A percentile compares a stretch with the other conserved stretches of the same genome.
phyloP scores from a whole-genome alignment of 2,888 invertebrate genomes.

The Platycheirus rosarum region DNA sequence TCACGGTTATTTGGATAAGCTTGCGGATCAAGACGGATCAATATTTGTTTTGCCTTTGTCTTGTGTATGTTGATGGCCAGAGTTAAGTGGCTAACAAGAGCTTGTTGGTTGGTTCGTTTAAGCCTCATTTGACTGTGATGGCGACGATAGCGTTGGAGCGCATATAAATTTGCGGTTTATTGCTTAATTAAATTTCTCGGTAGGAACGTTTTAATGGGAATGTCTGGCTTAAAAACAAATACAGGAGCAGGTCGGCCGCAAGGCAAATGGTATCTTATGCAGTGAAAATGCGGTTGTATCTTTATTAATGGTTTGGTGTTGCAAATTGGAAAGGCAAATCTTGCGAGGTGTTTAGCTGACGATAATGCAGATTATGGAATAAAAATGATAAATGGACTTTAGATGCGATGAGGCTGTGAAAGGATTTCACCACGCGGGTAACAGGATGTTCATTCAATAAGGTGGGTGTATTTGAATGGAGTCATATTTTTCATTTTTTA shows the following conservation, averaged over 20 bases:
- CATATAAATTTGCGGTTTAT: conserved; percentile 68
- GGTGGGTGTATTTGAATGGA: conserved; percentile 11
- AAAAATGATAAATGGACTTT: conserved; percentile 53
- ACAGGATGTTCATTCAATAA: neutral
- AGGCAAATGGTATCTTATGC: conserved; percentile 29
- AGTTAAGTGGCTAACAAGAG: conserved; percentile 56
- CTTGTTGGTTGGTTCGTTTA: conserved; percentile 22
- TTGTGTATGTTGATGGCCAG: conserved; percentile 31
- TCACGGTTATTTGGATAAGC: conserved; percentile 58
- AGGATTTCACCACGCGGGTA: conserved; percentile 15
- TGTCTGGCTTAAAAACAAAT: conserved; percentile 37
- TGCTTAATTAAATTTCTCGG: conserved; percentile 72
- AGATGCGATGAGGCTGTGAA: conserved; percentile 16
- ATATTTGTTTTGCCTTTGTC: conserved; percentile 56
- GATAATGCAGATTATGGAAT: conserved; percentile 42
- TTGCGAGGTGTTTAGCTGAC: conserved; percentile 58
- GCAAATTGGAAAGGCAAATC: conserved; percentile 55
- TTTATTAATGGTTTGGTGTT: conserved; percentile 42
- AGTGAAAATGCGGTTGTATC: conserved; percentile 55
- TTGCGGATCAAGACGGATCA: conserved; percentile 59
- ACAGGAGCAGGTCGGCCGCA: conserved; percentile 51
- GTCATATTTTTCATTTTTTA: too few relatives aligned
- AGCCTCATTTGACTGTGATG: conserved; percentile 32
- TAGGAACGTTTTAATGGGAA: conserved; percentile 40
- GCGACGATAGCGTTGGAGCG: conserved; percentile 13